Evolutionary conservation across 2,113 vertebrate species (phyloP), one percentile per base, ranked within the genome.

Genomic region (Barbus barbus): DNA sequence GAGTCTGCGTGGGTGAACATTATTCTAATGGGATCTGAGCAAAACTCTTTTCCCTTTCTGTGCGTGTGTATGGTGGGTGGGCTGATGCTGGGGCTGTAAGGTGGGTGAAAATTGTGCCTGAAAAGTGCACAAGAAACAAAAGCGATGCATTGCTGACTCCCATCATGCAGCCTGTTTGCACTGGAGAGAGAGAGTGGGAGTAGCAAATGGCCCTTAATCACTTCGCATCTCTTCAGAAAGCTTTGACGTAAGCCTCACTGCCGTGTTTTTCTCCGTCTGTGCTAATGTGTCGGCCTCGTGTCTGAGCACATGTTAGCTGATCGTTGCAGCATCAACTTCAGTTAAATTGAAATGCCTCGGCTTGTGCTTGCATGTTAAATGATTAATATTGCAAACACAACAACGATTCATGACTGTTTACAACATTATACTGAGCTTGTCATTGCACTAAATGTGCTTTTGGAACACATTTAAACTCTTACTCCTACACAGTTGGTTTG

Each of bases 51-150:
- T 56, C 4, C 9, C 8, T 77, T 31, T 41, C 61, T 48, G 12
- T 75, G 60, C 41, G 3, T 44, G 41, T 58, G 51, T 60, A 63
- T 65, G 63, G 81, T 76, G 76, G 11, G 63, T 82, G 78, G 41
- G 81, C 36, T 31, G 58, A 63, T 81, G 71, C 46, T 44, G 75
- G 24, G 76, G 73, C 65, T 61, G 73, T 78, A 65, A 83, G n/a
- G 33, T 89, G 87, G 87, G 91, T 44, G 74, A 79, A 90, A 38
- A 85, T 87, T 84, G 83, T 85, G 88, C 86, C 86, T 90, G 81
- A 89, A 93, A 76, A 90, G 86, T 74, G 88, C 89, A 78, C 81
- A 36, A 71, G 61, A 87, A 90, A 86, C 85, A 85, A 83, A 89
- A 88, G 69, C 81, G 74, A 78, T 58, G 78, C 82, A 67, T 63